Conservation (phyloP, 2,888 invertebrate genomes). For the Antitype chi region DNA sequence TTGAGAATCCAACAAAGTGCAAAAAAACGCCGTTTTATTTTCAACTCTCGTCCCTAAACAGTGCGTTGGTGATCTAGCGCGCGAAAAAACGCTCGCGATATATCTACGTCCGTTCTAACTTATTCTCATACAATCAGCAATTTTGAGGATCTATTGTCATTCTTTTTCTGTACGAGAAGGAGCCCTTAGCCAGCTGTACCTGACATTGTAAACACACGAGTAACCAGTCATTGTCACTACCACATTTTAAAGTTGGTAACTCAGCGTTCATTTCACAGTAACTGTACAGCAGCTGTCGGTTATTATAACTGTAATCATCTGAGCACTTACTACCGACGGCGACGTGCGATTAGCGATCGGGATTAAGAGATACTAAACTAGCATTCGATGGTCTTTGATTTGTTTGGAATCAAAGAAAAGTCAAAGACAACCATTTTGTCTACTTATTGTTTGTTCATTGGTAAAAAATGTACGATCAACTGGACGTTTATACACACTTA, state of each 20-base stretch:
- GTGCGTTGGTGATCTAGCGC: too few relatives aligned
- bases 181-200: not conserved
- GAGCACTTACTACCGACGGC: constrained; percentile 35
- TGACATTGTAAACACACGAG: not conserved
- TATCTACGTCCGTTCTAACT: too few relatives aligned
- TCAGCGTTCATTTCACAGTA: constrained; percentile 54
- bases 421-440: not conserved
- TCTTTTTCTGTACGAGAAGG: not conserved
- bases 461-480: not conserved
- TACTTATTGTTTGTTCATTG: constrained; percentile 2
- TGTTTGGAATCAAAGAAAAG: not conserved
- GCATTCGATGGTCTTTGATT: not conserved
- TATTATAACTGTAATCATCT: constrained; percentile 66
- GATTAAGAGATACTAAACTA: constrained; percentile 45
- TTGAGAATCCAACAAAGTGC: too few relatives aligned
- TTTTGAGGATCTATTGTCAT: not conserved
- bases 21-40: too few relatives aligned
- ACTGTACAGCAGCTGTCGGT: constrained; percentile 64
- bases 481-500: not conserved
- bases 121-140: not conserved
- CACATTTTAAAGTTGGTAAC: constrained; percentile 29
- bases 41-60: too few relatives aligned
- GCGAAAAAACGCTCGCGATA: too few relatives aligned
- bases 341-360: constrained; percentile 46
- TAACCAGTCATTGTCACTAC: constrained; percentile 4